Conservation (phyloP, 2,888 invertebrate species). For the Ditylenchus weischeri region DNA sequence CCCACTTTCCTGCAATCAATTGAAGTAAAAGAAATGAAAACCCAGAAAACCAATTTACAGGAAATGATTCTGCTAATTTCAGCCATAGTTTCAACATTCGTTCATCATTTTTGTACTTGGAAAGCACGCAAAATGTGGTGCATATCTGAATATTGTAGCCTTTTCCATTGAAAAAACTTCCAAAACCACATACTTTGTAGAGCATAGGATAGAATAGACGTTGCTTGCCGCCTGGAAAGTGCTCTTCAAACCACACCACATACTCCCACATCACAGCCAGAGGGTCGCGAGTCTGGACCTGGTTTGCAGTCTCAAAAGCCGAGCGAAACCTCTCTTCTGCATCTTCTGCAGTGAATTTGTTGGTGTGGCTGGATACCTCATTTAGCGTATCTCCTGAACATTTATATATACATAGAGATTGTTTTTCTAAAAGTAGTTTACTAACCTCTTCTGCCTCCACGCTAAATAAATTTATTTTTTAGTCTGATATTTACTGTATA, state of each 20-base stretch:
- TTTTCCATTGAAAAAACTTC: neutral
- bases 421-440: no score
- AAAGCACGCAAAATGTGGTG: constrained; percentile 25
- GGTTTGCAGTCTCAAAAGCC: neutral
- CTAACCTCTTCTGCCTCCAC: no score
- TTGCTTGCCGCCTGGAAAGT: constrained; percentile 29
- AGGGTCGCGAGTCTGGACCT: constrained; percentile 13
- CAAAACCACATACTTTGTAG: constrained; percentile 28
- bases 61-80: constrained; percentile 37
- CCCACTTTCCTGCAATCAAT: constrained; percentile 22
- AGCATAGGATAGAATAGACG: constrained; percentile 35
- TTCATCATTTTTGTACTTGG: constrained; percentile 37
- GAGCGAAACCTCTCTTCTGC: constrained; percentile 6
- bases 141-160: neutral
- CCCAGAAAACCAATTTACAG: constrained; percentile 22
- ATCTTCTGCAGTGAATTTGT: neutral
- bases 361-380: constrained; percentile 5
- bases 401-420: no score
- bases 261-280: constrained; percentile 24
- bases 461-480: no score
- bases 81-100: constrained; percentile 39
- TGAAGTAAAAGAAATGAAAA: neutral
- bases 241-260: constrained; percentile 26
- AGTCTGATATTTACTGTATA: no score
- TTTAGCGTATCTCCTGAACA: neutral